Percentiles rank a stretch among this genome's conserved stretches.
These are phyloP conservation scores for Hesperia comma DNA, from an alignment of 2,888 invertebrate genomes.

Conservation along the genomic window DNA sequence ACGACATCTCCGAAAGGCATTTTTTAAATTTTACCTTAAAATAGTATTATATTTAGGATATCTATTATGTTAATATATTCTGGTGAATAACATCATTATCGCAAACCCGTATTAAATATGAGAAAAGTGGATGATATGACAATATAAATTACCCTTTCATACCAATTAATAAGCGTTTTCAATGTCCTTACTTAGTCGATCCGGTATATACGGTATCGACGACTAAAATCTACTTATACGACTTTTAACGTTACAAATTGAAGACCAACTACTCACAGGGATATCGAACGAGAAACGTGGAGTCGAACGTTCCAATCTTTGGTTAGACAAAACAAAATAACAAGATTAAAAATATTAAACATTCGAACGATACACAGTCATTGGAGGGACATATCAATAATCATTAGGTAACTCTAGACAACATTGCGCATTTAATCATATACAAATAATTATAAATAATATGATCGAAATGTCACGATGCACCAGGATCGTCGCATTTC, in stretches of 20 bases:
- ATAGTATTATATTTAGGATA: conserved; percentile 79
- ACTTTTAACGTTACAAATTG: conserved; percentile 75
- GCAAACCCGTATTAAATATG: conserved; percentile 84
- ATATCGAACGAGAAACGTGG: conserved; percentile 72
- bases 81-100: conserved; percentile 84
- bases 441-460: conserved; percentile 60
- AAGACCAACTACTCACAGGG: conserved; percentile 81
- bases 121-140: conserved; percentile 85
- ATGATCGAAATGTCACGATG: conserved; percentile 77
- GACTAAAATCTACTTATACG: conserved; percentile 79
- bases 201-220: conserved; percentile 73
- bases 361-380: conserved; percentile 78
- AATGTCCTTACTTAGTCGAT: conserved; percentile 81
- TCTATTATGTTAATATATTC: conserved; percentile 80
- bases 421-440: conserved; percentile 78
- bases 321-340: conserved; percentile 80
- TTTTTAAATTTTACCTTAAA: conserved; percentile 80
- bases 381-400: conserved; percentile 81
- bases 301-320: conserved; percentile 74
- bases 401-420: conserved; percentile 81
- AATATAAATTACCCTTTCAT: conserved; percentile 85
- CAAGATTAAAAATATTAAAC: conserved; percentile 75
- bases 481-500: conserved; percentile 72
- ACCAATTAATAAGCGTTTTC: conserved; percentile 85
- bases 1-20: conserved; percentile 79